Base-by-base conservation (phyloP, 2,888 invertebrate species). In the Heliconius ethilla region DNA sequence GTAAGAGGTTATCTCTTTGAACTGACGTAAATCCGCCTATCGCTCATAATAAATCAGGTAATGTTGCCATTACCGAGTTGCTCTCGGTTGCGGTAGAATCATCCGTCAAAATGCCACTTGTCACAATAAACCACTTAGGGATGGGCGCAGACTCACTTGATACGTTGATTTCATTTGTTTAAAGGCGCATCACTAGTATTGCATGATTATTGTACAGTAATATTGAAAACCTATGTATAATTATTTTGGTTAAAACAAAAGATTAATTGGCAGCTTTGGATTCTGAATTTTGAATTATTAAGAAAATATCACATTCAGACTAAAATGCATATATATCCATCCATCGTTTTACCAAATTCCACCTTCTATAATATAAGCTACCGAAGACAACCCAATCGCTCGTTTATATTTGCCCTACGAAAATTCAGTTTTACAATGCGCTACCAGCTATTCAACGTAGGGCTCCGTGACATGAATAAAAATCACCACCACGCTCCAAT, bases 401-500 rank as follows among this genome's bases (percentile, higher is more conserved):
- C 22, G 78, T 76, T 37, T 79, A 67, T 15, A 63, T 40, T 7
- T 13, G 15, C 65, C 67, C 65, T 72, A 66, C 63, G 75, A 72
- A 73, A 78, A 79, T 78, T 79, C 76, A 69, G 76, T 76, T 76
- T 82, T 77, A 82, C 80, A 81, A 84, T 25, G 2, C 69, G 40
- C 69, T 40, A 81, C 85, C 84, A 84, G 83, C 83, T 79, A 59
- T 9, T n/a, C n/a, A 85, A 84, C 82, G 63, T 65, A 85, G 84
- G 85, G 87, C 86, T 87, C 87, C 92, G 91, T 91, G 92, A 89
- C 87, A 82, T 84, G 92, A 91, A 92, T 93, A 88, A 90, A 89
- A 90, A 91, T 90, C 84, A 87, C 85, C 84, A 89, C 86, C 86
- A 90, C 90, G 93, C 92, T 93, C 93, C 93, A 93, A 92, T 93